These are phyloP conservation scores for Orientallactaga bullata DNA, from an alignment of 2,113 vertebrate species.

Conservation along the genomic window DNA sequence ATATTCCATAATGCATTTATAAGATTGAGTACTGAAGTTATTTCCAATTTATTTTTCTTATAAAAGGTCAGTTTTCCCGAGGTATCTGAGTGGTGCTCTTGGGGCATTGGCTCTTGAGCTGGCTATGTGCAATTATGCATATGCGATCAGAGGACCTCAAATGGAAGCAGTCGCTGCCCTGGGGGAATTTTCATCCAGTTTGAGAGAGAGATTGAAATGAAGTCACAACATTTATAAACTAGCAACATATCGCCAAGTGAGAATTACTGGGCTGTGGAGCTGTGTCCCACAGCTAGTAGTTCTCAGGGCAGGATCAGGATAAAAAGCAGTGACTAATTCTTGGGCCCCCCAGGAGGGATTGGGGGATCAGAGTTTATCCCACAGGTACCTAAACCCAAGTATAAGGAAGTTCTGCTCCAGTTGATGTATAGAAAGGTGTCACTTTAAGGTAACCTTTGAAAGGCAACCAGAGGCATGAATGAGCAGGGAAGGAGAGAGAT, in stretches of 20 bases:
- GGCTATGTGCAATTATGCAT: not conserved
- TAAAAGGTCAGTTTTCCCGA: slow-evolving; percentile 63
- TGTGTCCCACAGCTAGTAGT: not conserved
- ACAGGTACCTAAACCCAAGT: not conserved
- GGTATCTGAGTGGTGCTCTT: not conserved
- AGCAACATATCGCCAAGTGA: slow-evolving; percentile 42
- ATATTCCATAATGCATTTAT: slow-evolving; percentile 59
- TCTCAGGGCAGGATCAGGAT: not conserved
- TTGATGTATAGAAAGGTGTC: not conserved
- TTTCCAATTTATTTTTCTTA: slow-evolving; percentile 74
- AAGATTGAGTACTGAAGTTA: slow-evolving; percentile 62
- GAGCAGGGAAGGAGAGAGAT: not conserved
- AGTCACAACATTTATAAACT: slow-evolving; percentile 66
- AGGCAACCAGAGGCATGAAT: not conserved
- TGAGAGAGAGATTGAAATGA: slow-evolving; percentile 70
- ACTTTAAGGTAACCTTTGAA: slow-evolving; percentile 14
- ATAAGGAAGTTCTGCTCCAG: not conserved
- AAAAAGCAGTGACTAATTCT: not conserved
- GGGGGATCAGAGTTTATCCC: not conserved
- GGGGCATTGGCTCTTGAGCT: not conserved
- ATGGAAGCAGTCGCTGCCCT: slow-evolving; percentile 52
- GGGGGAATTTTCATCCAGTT: slow-evolving; percentile 57
- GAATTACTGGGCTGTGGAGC: slow-evolving; percentile 6
- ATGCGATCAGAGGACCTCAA: not conserved
- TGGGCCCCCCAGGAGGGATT: slow-evolving; percentile 5